A percentile compares a stretch with the other conserved stretches of the same genome.
Evolutionary conservation across 2,797 vertebrate species (phyloP).

Genomic region (Hoplostethus mediterraneus): DNA sequence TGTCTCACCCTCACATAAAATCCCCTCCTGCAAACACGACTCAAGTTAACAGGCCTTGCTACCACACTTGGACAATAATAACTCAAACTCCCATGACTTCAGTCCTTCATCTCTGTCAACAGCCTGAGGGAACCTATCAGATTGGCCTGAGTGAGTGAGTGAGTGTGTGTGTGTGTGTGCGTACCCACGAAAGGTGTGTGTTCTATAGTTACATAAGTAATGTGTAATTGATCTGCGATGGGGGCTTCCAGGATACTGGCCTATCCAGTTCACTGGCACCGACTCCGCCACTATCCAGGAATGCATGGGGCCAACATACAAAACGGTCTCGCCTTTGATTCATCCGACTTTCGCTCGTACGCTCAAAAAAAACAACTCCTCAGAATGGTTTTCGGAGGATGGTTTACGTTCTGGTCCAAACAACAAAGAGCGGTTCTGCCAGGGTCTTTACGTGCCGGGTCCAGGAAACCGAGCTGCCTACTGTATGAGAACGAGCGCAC

Average conservation of each 20-base stretch:
- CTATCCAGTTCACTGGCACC: constrained; percentile 24
- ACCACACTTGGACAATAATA: constrained; percentile 47
- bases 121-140: constrained; percentile 14
- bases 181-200: constrained; percentile 2
- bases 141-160: constrained; percentile 3
- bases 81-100: constrained; percentile 45
- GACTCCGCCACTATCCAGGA: constrained; percentile 24
- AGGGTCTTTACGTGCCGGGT: constrained; percentile 12
- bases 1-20: constrained; percentile 24
- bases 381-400: not conserved
- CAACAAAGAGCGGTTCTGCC: constrained; percentile 27
- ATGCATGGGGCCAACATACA: constrained; percentile 16
- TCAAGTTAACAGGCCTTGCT: constrained; percentile 30
- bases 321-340: not conserved
- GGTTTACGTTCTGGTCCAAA: constrained; percentile 30
- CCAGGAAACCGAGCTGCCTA: constrained; percentile 60
- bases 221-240: constrained; percentile 58
- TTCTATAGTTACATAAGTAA: constrained; percentile 52
- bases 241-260: constrained; percentile 48
- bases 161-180: constrained; percentile 3
- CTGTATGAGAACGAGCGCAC: constrained; percentile 51
- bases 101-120: constrained; percentile 14
- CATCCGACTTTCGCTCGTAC: constrained; percentile 6
- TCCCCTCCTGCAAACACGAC: constrained; percentile 23
- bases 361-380: constrained; percentile 2